Base-by-base conservation (phyloP, 37 sponge, comb jelly and placozoan species). In the Halisarca cf. caerulea region DNA sequence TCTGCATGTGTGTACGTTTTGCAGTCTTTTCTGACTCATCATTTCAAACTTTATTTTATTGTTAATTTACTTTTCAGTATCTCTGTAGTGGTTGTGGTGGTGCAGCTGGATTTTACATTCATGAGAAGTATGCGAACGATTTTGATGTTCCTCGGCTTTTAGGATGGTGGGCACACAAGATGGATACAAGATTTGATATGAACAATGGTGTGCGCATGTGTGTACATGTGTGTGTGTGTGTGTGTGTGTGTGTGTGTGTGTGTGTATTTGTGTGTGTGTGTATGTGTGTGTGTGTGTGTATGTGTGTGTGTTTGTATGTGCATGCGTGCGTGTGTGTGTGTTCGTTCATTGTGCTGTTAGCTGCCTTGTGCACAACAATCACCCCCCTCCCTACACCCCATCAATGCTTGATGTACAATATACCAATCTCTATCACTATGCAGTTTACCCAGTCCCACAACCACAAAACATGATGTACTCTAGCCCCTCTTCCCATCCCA, bases 111-210 rank as follows among this genome's bases (percentile, higher is more conserved):
- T 89, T 91, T 77, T 98, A 94, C 83, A 90, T 98, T 8, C 98
- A 98, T 81, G 90, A 95, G 82, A 93, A 80, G 34, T 90, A 95
- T 85, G 96, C 90, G 3, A 58, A 83, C 35, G 44, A 88, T 45
- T 86, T 82, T 74, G 80, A 86, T n/a, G 45, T 85, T 2, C 88
- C 88, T 45, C 86, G 97, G 51, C 51, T 97, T 40, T 32, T 72
- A 34, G 97, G 97, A n/a, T 97, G 97, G 97, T 94, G 93, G 95
- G 84, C 90, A 23, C 93, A 94, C 68, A 90, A 90, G 36, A 73
- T 91, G 81, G 91, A 86, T 1, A 90, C 87, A 4, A 64, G 97
- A 59, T 78, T 97, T 45, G 41, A 78, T 17, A 94, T 95, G 95
- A 36, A 79, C 51, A 91, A 88, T 33, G 66, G 91, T 87, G 33